phyloP scores from a whole-genome alignment of 2,888 invertebrate species.

The Troides oblongomaculatus region DNA sequence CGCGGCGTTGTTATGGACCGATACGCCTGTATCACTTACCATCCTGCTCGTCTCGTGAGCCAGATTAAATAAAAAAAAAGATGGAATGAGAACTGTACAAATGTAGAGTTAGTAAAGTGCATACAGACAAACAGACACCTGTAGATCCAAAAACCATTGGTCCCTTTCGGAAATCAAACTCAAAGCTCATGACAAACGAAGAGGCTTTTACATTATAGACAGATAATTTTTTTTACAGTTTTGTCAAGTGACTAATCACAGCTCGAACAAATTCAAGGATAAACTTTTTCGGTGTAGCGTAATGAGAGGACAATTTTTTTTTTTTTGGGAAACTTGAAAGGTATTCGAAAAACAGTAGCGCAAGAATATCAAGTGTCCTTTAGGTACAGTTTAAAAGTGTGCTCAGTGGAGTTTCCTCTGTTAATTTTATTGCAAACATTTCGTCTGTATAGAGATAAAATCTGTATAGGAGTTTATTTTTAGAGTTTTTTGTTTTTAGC shows the following conservation, averaged over 20 bases:
- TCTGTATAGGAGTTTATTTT: background rate
- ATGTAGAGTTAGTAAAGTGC: background rate
- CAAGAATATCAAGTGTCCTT: conserved; percentile 31
- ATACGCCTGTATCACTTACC: too few species aligned
- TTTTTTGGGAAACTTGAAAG: conserved; percentile 27
- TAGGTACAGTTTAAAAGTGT: conserved; percentile 26
- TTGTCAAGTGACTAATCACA: conserved; percentile 28
- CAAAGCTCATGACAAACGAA: background rate
- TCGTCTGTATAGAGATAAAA: conserved; percentile 17
- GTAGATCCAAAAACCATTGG: conserved; percentile 1
- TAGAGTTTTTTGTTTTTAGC: background rate
- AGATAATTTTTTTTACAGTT: conserved; percentile 21
- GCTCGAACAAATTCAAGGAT: conserved; percentile 25
- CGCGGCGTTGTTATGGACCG: too few species aligned
- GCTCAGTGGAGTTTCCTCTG: conserved; percentile 13
- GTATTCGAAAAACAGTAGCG: conserved; percentile 24
- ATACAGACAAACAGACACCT: conserved; percentile 3
- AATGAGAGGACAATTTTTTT: conserved; percentile 9
- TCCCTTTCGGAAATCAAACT: background rate
- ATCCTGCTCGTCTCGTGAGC: too few species aligned
- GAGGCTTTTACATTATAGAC: conserved; percentile 5
- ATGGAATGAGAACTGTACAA: background rate
- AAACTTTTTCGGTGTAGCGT: conserved; percentile 22
- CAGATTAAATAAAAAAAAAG: background rate
- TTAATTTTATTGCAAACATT: conserved; percentile 27